Conservation (phyloP, 2,888 invertebrate species). For the Laothoe populi region DNA sequence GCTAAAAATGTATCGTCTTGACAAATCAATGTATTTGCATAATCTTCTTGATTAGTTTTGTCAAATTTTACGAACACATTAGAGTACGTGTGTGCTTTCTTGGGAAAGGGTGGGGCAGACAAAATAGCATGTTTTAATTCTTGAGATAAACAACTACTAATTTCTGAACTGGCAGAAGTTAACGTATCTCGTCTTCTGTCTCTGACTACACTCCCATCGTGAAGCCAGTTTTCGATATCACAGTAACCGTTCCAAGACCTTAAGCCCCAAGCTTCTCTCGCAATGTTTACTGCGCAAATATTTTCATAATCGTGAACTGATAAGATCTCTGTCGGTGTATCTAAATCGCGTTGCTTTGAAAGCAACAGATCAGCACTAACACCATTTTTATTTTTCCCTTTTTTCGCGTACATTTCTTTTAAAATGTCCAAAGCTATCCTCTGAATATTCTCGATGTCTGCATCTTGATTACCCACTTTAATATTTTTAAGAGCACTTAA, state of each 20-base stretch:
- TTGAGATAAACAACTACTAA: slow-evolving; percentile 77
- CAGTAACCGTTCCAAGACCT: slow-evolving; percentile 87
- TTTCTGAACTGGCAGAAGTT: slow-evolving; percentile 85
- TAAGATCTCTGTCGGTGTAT: slow-evolving; percentile 84
- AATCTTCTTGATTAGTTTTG: slow-evolving; percentile 76
- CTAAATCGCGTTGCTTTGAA: slow-evolving; percentile 75
- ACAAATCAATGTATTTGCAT: slow-evolving; percentile 80
- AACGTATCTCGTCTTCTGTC: slow-evolving; percentile 84
- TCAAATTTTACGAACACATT: slow-evolving; percentile 79
- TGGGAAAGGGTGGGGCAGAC: slow-evolving; percentile 75
- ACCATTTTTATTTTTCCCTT: slow-evolving; percentile 72
- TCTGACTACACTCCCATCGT: slow-evolving; percentile 86
- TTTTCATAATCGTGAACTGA: slow-evolving; percentile 88
- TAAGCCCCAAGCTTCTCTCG: slow-evolving; percentile 87
- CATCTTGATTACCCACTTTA: slow-evolving; percentile 82
- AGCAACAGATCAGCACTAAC: slow-evolving; percentile 60
- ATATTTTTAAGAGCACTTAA: slow-evolving; percentile 82
- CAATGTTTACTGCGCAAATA: slow-evolving; percentile 87
- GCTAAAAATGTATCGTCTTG: slow-evolving; percentile 82
- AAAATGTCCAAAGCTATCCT: slow-evolving; percentile 81
- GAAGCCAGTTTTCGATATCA: slow-evolving; percentile 87
- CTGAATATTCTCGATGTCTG: slow-evolving; percentile 82
- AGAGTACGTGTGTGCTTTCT: slow-evolving; percentile 74
- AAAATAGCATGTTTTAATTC: slow-evolving; percentile 75
- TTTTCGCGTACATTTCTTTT: slow-evolving; percentile 81